phyloP scores from a whole-genome alignment of 2,113 vertebrate species.

The Sinocyclocheilus anophthalmus region DNA sequence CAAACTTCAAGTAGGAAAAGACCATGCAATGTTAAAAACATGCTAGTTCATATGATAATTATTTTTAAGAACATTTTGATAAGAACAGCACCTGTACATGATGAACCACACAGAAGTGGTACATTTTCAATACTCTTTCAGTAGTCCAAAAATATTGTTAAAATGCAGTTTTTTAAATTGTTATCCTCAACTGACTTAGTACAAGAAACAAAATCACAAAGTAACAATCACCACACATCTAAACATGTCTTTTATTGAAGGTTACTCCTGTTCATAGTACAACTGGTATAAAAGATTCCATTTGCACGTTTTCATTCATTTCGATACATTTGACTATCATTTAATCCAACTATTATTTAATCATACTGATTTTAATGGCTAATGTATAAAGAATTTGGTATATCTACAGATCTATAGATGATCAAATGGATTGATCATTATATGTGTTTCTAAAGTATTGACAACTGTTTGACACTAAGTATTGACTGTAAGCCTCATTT shows the following conservation, averaged over 20 bases:
- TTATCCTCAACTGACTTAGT: not conserved
- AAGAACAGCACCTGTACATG: not conserved
- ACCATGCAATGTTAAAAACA: not conserved
- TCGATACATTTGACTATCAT: not conserved
- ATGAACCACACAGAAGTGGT: not conserved
- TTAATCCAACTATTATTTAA: not conserved
- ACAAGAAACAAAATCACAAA: not conserved
- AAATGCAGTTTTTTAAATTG: not conserved
- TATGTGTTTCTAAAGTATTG: not conserved
- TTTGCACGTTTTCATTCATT: not conserved
- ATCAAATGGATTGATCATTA: not conserved
- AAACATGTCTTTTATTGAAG: not conserved
- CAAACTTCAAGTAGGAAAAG: conserved; percentile 28
- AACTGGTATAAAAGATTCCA: not conserved
- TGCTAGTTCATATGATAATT: not conserved
- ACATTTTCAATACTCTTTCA: not conserved
- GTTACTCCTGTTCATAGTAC: no score
- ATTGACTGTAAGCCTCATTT: not conserved
- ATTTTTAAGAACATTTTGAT: conserved; percentile 20
- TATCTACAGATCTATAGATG: not conserved
- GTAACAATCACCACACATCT: not conserved
- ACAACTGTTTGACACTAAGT: not conserved
- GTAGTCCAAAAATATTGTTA: not conserved
- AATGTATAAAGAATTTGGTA: not conserved
- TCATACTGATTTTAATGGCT: not conserved